A percentile compares a stretch with the other conserved stretches of the same genome.
Conservation (phyloP, 2,113 vertebrate species). For the Actinemys pallida region DNA sequence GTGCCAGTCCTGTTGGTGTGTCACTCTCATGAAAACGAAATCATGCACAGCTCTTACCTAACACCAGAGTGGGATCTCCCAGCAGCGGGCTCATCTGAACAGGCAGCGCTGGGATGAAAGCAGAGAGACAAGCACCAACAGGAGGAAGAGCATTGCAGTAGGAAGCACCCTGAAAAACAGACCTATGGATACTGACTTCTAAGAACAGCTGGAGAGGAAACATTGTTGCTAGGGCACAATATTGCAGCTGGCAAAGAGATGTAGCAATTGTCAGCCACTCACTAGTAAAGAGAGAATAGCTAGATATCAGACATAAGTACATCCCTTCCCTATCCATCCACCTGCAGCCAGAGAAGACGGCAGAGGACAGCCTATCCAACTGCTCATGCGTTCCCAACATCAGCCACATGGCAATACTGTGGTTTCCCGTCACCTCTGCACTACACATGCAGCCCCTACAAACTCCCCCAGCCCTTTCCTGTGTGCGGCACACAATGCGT, state of each 20-base stretch:
- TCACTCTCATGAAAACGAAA: background rate
- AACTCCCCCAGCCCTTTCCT: background rate
- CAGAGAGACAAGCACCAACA: background rate
- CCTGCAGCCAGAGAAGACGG: accelerated
- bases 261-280: background rate
- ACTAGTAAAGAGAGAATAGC: background rate
- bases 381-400: background rate
- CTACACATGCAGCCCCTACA: background rate
- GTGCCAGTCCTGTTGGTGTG: background rate
- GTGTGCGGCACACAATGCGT: background rate
- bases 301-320: background rate
- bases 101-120: background rate
- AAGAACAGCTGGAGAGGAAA: background rate
- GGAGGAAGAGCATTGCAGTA: background rate
- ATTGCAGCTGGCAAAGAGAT: background rate
- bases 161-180: background rate
- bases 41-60: background rate
- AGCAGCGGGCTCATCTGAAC: background rate
- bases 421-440: background rate
- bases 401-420: background rate
- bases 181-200: background rate
- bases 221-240: background rate
- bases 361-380: background rate
- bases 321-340: background rate
- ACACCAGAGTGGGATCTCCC: background rate